Evolutionary conservation across 2,113 vertebrate species (phyloP).

Genomic region (Ochotona princeps): DNA sequence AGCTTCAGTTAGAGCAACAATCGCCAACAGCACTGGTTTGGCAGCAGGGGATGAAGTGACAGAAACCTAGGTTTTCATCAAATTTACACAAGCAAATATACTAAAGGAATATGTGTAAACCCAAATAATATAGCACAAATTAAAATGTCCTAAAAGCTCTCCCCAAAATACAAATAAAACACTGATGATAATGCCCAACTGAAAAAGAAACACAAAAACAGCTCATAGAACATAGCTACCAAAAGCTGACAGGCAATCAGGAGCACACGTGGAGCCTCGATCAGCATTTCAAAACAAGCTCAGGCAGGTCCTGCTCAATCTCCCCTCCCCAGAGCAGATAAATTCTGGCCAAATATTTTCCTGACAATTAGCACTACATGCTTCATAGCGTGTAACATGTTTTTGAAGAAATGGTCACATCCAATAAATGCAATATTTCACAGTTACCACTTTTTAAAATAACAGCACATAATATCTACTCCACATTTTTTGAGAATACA

Average conservation of each 20-base stretch:
- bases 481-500: neutral
- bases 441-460: neutral
- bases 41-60: neutral
- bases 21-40: neutral
- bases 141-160: conserved; percentile 27
- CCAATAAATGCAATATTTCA: too few relatives aligned
- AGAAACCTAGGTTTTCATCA: neutral
- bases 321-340: neutral
- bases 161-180: neutral
- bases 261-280: neutral
- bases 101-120: neutral
- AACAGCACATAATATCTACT: neutral
- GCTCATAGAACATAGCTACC: neutral
- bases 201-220: neutral
- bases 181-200: neutral
- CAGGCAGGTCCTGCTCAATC: neutral
- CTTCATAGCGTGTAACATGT: neutral
- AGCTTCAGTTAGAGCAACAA: neutral
- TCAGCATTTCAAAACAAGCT: conserved; percentile 45
- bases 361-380: neutral
- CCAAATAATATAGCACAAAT: conserved; percentile 19
- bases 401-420: neutral
- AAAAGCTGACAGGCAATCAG: neutral
- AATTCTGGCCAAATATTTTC: neutral
- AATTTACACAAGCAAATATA: conserved; percentile 43